A percentile compares a stretch with the other conserved stretches of the same genome.
These are phyloP conservation scores for Troides oblongomaculatus DNA, from an alignment of 2,888 invertebrate species.

Conservation along the genomic window DNA sequence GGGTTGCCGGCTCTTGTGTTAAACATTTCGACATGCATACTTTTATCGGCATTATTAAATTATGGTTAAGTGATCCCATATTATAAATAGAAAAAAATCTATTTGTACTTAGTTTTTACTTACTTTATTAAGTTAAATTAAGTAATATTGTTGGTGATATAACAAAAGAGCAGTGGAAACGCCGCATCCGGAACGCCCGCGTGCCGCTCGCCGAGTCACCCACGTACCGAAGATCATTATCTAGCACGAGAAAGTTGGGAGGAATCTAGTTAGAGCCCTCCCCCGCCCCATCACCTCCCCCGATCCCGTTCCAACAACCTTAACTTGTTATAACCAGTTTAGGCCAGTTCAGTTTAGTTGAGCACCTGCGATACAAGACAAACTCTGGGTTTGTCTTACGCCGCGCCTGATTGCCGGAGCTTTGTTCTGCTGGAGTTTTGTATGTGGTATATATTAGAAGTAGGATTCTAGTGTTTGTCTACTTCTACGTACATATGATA, in stretches of 20 bases:
- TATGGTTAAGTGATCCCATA: too few species aligned
- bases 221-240: slow-evolving; percentile 78
- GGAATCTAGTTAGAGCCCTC: slow-evolving; percentile 71
- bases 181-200: slow-evolving; percentile 45
- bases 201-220: slow-evolving; percentile 48
- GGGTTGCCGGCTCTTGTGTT: too few species aligned
- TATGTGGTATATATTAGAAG: slow-evolving; percentile 12
- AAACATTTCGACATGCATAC: too few species aligned
- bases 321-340: slow-evolving; percentile 78
- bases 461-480: background rate
- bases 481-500: too few species aligned
- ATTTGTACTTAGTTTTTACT: too few species aligned
- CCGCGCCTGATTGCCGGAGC: slow-evolving; percentile 38
- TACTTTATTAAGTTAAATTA: too few species aligned
- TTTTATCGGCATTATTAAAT: too few species aligned
- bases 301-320: slow-evolving; percentile 47
- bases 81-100: too few species aligned
- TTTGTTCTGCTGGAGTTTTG: slow-evolving; percentile 23
- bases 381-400: slow-evolving; percentile 60
- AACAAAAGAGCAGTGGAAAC: slow-evolving; percentile 36
- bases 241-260: slow-evolving; percentile 74
- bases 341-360: slow-evolving; percentile 70
- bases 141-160: background rate
- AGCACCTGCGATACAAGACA: slow-evolving; percentile 71
- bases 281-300: slow-evolving; percentile 38